Evolutionary conservation across 2,888 invertebrate genomes (phyloP).

Genomic region (Pandemis heparana): DNA sequence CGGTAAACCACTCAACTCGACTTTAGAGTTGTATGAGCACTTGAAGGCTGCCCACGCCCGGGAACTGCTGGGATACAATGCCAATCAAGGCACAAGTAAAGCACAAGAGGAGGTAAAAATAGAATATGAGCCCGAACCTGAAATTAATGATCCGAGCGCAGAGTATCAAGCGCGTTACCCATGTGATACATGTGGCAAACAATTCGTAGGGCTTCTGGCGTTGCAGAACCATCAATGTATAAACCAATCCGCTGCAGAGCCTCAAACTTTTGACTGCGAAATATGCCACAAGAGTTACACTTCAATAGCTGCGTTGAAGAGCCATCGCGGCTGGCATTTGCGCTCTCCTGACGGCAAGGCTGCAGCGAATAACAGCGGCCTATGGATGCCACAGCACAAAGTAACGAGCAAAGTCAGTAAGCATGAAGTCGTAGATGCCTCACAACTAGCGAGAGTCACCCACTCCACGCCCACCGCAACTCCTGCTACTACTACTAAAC

Average conservation of each 20-base stretch:
- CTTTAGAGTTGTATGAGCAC: constrained; percentile 87
- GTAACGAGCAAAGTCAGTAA: constrained; percentile 82
- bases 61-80: constrained; percentile 80
- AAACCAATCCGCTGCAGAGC: constrained; percentile 67
- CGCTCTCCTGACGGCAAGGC: constrained; percentile 85
- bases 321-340: constrained; percentile 89
- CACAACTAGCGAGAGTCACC: constrained; percentile 64
- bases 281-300: constrained; percentile 88
- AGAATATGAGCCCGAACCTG: constrained; percentile 75
- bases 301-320: constrained; percentile 88
- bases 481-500: constrained; percentile 61
- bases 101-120: constrained; percentile 68
- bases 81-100: constrained; percentile 74
- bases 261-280: constrained; percentile 86
- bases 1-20: constrained; percentile 87
- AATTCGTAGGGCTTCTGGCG: constrained; percentile 81
- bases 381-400: constrained; percentile 85
- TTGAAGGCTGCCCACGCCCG: constrained; percentile 85
- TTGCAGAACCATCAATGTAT: constrained; percentile 85
- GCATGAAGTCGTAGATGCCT: constrained; percentile 76
- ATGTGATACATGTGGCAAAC: constrained; percentile 84
- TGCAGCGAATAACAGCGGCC: constrained; percentile 80
- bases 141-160: constrained; percentile 69
- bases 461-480: constrained; percentile 61
- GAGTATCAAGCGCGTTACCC: constrained; percentile 83